Evolutionary conservation across 1,140 invertebrate genomes (phyloP).

Genomic region (Macrostomum lignano): DNA sequence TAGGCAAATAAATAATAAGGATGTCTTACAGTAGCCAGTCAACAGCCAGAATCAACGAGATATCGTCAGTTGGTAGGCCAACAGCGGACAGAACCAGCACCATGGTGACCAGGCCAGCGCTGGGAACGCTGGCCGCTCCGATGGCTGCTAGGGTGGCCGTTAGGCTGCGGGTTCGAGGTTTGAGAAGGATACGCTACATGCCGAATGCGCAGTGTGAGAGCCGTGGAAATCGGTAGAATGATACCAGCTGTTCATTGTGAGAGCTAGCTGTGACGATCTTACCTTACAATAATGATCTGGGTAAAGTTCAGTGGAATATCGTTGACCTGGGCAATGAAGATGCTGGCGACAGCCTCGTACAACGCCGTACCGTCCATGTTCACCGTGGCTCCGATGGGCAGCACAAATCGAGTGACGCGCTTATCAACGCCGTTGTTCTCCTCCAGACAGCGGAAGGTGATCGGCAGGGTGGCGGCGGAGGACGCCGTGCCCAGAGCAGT

Average conservation of each 20-base stretch:
- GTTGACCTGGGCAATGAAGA: slow-evolving; percentile 42
- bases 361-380: slow-evolving; percentile 59
- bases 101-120: slow-evolving; percentile 57
- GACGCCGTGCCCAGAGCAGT: slow-evolving; percentile 33
- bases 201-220: too few relatives aligned
- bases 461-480: slow-evolving; percentile 61
- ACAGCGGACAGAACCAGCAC: slow-evolving; percentile 49
- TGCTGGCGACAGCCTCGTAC: slow-evolving; percentile 35
- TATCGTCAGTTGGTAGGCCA: slow-evolving; percentile 35
- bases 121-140: slow-evolving; percentile 67
- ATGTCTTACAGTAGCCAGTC: slow-evolving; percentile 37
- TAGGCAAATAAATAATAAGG: background rate
- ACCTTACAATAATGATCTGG: too few relatives aligned
- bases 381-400: slow-evolving; percentile 49
- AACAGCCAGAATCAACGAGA: slow-evolving; percentile 36
- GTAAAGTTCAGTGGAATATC: too few relatives aligned
- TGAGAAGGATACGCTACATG: too few relatives aligned
- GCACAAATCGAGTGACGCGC: slow-evolving; percentile 66
- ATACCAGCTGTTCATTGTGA: too few relatives aligned
- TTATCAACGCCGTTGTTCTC: slow-evolving; percentile 59
- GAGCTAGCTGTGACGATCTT: too few relatives aligned
- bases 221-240: too few relatives aligned
- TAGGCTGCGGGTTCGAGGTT: too few relatives aligned
- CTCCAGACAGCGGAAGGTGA: slow-evolving; percentile 72
- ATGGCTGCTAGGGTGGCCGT: slow-evolving; percentile 64